Percentiles rank a stretch among this genome's conserved stretches.
phyloP scores from a whole-genome alignment of 1,140 invertebrate genomes.

The Diachasma alloeum region DNA sequence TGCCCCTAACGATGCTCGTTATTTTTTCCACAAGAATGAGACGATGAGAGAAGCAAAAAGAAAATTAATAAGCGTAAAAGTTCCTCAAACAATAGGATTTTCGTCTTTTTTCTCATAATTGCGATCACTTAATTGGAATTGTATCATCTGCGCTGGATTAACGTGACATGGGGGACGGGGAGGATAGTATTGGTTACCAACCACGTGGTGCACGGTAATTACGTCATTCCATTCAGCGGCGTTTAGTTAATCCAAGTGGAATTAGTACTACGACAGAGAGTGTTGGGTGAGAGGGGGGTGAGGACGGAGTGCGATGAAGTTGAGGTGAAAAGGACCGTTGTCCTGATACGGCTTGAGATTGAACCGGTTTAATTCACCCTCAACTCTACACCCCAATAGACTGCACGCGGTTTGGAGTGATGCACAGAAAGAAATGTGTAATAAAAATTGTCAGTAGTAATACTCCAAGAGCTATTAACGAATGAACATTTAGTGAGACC shows the following conservation, averaged over 20 bases:
- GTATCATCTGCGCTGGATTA: constrained; percentile 3
- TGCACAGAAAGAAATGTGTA: too few species aligned
- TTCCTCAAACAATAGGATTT: background rate
- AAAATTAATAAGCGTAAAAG: background rate
- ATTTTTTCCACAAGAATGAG: background rate
- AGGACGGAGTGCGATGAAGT: background rate
- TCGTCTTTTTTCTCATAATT: background rate
- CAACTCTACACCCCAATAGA: background rate
- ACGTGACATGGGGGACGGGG: background rate
- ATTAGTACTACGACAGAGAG: constrained; percentile 26
- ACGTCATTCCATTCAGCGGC: constrained; percentile 25
- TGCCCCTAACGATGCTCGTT: background rate
- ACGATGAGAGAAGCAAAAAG: background rate
- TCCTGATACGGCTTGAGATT: background rate
- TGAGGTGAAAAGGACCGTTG: background rate
- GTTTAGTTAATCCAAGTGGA: constrained; percentile 26
- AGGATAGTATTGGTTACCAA: background rate
- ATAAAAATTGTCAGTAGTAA: too few species aligned
- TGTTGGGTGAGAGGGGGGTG: background rate
- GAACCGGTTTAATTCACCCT: background rate
- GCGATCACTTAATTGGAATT: background rate
- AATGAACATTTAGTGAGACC: too few species aligned
- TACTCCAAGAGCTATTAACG: too few species aligned
- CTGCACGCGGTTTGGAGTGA: background rate
- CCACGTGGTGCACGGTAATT: constrained; percentile 19